Evolutionary conservation across 2,797 vertebrate genomes (phyloP), one percentile per base, ranked within the genome.

Genomic region (Megalops cyprinoides): DNA sequence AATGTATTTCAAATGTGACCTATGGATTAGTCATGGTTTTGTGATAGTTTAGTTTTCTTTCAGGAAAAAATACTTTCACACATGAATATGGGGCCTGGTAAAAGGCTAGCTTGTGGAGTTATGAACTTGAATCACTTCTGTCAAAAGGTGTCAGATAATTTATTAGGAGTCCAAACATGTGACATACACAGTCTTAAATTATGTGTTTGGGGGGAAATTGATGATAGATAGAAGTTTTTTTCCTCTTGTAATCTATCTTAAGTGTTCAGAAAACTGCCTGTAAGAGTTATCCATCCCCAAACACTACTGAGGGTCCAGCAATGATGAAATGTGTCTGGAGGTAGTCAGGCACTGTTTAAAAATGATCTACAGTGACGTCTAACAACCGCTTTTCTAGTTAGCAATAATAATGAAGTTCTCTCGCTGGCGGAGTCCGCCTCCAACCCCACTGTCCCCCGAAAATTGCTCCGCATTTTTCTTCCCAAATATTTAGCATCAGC

Each of bases 401-500:
- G 49, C 60, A 48, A 67, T 79, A 69, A 79, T 83, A 83, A 83
- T 83, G 82, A 76, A 81, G 56, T 76, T 55, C 74, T 81, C 28
- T 15, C 31, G 49, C n/a, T 37, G 79, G 77, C 37, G 37, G 75
- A 85, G 76, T 42, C 73, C 56, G 69, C 78, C 81, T 55, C 12
- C 73, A 37, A n/a, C 56, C 56, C 44, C 39, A 58, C 65, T 77
- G 31, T 58, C 58, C n/a, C 3, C 67, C n/a, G 90, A 83, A 90
- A 91, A 86, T 83, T 84, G 83, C 85, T 81, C 84, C 88, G 86
- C 92, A 87, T 85, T 90, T 91, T 90, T 90, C 91, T 91, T 94
- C 90, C 91, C 93, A 95, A 95, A 94, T 94, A 95, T 95, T 94
- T 94, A 91, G 90, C 90, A 90, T 91, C 90, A 89, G 88, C 92